A percentile compares a stretch with the other conserved stretches of the same genome.
phyloP scores from a whole-genome alignment of 2,113 vertebrate genomes.

The Cygnus buccinator region DNA sequence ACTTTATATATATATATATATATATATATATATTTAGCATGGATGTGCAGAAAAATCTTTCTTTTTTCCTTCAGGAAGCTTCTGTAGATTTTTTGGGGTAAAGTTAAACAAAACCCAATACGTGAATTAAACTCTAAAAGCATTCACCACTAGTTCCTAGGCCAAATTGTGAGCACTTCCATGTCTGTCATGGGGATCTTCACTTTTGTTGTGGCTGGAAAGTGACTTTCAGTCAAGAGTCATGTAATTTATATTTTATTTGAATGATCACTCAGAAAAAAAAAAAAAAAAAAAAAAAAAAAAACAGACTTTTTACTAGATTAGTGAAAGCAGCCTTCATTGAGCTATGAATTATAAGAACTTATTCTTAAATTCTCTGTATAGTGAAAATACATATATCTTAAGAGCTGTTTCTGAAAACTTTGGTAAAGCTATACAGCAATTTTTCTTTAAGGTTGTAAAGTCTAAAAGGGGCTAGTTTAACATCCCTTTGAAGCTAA shows the following conservation, averaged over 20 bases:
- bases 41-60: not conserved
- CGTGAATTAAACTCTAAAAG: not conserved
- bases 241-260: not conserved
- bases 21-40: not conserved
- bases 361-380: not conserved
- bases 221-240: not conserved
- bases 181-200: not conserved
- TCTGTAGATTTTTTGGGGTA: not conserved
- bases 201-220: not conserved
- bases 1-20: not conserved
- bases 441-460: not conserved
- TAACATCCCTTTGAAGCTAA: not conserved
- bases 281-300: too few relatives aligned
- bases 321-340: not conserved
- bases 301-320: not conserved
- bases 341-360: not conserved
- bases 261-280: not conserved
- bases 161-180: fast-evolving
- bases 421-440: not conserved
- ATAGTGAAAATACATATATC: not conserved
- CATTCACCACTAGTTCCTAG: not conserved
- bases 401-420: not conserved
- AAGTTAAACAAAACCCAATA: not conserved
- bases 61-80: not conserved
- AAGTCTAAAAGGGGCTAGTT: not conserved